These are phyloP conservation scores for Steinernema feltiae DNA, from an alignment of 1,140 invertebrate species.

Conservation along the genomic window DNA sequence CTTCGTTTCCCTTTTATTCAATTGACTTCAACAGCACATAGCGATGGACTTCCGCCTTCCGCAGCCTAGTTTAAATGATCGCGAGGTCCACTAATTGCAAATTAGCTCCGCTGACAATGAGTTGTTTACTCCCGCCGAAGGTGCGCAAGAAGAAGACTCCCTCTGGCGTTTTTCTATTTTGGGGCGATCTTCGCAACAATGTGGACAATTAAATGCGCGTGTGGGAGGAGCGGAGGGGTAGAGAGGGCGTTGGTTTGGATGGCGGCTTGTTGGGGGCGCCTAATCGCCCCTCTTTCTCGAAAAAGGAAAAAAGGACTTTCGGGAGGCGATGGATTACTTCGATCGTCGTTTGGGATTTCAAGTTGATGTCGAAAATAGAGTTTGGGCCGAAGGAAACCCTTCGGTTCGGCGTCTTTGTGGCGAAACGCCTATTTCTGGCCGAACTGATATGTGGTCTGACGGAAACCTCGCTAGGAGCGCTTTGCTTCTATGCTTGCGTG, in stretches of 20 bases:
- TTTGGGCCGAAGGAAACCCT: too few species aligned
- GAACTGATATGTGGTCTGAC: too few species aligned
- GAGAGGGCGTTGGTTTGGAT: not conserved
- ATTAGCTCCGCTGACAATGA: not conserved
- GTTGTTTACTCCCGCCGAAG: not conserved
- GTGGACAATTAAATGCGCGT: not conserved
- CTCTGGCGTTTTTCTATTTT: not conserved
- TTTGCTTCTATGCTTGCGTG: too few species aligned
- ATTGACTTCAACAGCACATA: too few species aligned
- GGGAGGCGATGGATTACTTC: not conserved
- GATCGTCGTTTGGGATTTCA: not conserved
- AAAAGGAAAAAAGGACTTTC: not conserved
- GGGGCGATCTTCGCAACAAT: not conserved
- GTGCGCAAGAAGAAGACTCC: not conserved
- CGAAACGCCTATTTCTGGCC: not conserved
- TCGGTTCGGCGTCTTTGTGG: not conserved
- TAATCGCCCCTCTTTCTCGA: too few species aligned
- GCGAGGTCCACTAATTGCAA: not conserved
- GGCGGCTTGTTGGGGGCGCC: too few species aligned
- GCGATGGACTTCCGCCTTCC: too few species aligned
- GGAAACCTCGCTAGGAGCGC: too few species aligned
- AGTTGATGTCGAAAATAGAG: not conserved
- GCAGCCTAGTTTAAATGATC: too few species aligned
- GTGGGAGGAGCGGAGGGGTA: not conserved
- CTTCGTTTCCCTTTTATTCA: too few species aligned